Percentiles rank a stretch among this genome's conserved stretches.
Evolutionary conservation across 2,888 invertebrate species (phyloP).

Genomic region (Trachelus stipa): DNA sequence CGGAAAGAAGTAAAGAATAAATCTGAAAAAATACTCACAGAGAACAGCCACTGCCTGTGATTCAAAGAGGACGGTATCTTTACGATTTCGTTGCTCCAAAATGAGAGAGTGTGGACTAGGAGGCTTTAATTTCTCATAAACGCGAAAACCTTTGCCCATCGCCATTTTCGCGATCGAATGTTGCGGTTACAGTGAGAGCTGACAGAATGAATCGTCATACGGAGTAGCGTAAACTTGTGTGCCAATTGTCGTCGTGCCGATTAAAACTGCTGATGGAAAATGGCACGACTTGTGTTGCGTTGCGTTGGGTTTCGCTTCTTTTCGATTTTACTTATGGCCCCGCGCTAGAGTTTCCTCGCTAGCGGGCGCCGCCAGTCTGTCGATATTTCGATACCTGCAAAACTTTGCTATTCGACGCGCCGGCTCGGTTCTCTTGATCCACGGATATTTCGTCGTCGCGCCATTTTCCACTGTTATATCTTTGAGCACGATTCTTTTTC

Average conservation of each 20-base stretch:
- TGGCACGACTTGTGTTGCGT: neutral
- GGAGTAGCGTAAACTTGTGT: neutral
- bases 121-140: slow-evolving; percentile 88
- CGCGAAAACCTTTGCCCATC: slow-evolving; percentile 93
- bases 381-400: neutral
- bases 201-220: neutral
- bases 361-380: neutral
- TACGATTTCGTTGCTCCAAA: slow-evolving; percentile 88
- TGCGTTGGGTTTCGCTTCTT: neutral
- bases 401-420: neutral
- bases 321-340: neutral
- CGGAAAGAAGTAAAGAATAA: neutral
- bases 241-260: neutral
- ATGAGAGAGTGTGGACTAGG: slow-evolving; percentile 91
- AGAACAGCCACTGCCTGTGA: slow-evolving; percentile 91
- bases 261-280: neutral
- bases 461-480: neutral
- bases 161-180: slow-evolving; percentile 74
- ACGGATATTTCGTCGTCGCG: neutral
- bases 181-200: neutral
- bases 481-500: neutral
- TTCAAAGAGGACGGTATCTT: slow-evolving; percentile 90
- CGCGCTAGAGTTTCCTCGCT: neutral
- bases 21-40: slow-evolving; percentile 69
- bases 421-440: neutral